phyloP scores from a whole-genome alignment of 2,113 vertebrate species.

The Peromyscus maniculatus region DNA sequence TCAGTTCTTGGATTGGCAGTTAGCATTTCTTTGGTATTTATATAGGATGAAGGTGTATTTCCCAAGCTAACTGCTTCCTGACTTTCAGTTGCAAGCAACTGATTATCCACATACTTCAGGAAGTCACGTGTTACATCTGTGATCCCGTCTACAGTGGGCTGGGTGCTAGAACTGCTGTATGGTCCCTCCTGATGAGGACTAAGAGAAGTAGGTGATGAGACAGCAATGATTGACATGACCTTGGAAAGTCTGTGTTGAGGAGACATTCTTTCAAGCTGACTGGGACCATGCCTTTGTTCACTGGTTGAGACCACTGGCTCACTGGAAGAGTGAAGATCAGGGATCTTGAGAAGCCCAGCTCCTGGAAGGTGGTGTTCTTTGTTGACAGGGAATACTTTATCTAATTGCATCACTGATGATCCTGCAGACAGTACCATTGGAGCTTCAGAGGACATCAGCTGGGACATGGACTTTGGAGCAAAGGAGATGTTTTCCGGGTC shows the following conservation, averaged over 20 bases:
- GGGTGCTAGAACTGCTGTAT: not conserved
- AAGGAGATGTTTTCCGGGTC: constrained; percentile 51
- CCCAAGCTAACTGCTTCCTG: constrained; percentile 24
- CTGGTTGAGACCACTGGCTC: not conserved
- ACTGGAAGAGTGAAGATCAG: constrained; percentile 26
- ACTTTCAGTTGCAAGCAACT: constrained; percentile 49
- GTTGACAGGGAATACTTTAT: constrained; percentile 21
- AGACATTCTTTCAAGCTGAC: no score
- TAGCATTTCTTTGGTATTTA: constrained; percentile 60
- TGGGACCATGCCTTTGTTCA: constrained; percentile 63
- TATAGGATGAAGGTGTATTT: constrained; percentile 34
- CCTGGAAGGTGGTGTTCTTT: constrained; percentile 36
- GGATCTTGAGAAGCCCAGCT: not conserved
- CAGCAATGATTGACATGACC: constrained; percentile 69
- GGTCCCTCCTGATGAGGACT: constrained; percentile 61
- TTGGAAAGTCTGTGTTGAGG: constrained; percentile 55
- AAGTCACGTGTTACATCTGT: constrained; percentile 59
- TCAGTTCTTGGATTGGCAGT: constrained; percentile 24
- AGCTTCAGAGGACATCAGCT: constrained; percentile 53
- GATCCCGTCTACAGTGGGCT: not conserved
- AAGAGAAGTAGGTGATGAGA: constrained; percentile 26
- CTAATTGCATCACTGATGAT: constrained; percentile 60
- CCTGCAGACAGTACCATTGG: constrained; percentile 52
- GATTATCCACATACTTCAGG: not conserved
- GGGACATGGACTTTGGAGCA: constrained; percentile 59